Conservation (phyloP, 2,888 invertebrate genomes). For the Calliphora vomitoria region DNA sequence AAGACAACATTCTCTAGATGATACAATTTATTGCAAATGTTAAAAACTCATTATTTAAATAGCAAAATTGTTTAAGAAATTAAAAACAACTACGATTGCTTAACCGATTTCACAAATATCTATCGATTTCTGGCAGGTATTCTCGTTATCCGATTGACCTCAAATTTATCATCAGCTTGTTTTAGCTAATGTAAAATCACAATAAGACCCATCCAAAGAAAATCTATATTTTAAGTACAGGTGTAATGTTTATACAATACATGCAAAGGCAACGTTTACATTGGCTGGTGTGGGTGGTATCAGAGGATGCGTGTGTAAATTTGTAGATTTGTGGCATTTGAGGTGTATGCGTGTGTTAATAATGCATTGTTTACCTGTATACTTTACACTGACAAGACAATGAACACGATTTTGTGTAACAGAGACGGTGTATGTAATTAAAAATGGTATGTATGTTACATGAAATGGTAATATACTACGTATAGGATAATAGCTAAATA, state of each 20-base stretch:
- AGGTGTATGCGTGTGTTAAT: background rate
- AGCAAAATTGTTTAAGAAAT: too few species aligned
- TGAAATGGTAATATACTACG: background rate
- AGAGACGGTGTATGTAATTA: background rate
- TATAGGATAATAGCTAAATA: background rate
- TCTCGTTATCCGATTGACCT: too few species aligned
- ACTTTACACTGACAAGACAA: background rate
- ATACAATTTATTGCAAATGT: too few species aligned
- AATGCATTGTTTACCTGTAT: background rate
- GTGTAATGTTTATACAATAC: background rate
- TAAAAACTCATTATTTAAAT: too few species aligned
- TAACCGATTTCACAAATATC: too few species aligned
- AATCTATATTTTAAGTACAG: too few species aligned
- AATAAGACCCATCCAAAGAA: too few species aligned
- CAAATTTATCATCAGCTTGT: too few species aligned
- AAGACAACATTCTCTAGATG: too few species aligned
- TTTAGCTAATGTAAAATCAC: too few species aligned
- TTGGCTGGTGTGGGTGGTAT: conserved; percentile 2
- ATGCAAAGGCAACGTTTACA: background rate
- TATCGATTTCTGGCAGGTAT: too few species aligned
- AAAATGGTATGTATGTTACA: background rate
- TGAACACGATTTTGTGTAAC: background rate
- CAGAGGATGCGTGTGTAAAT: background rate
- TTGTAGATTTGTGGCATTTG: background rate
- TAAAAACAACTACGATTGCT: too few species aligned